Conservation (phyloP, 2,797 vertebrate genomes). For the Austrolebias charrua region DNA sequence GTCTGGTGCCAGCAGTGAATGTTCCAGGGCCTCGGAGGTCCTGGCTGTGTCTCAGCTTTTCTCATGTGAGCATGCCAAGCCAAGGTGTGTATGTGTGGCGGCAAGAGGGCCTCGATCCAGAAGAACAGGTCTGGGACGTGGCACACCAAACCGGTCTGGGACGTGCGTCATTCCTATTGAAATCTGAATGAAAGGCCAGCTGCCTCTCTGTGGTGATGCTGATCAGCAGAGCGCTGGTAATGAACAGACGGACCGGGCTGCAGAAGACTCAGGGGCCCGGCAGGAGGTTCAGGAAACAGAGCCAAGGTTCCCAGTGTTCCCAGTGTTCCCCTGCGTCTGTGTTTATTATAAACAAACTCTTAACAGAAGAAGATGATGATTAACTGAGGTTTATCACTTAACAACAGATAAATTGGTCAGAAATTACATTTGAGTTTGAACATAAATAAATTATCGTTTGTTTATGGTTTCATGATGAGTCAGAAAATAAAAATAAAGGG, state of each 20-base stretch:
- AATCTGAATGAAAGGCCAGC: constrained; percentile 58
- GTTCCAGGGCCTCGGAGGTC: constrained; percentile 18
- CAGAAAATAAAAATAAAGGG: too few relatives aligned
- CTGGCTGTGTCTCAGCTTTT: constrained; percentile 39
- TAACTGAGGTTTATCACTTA: too few relatives aligned
- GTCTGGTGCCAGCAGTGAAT: constrained; percentile 12
- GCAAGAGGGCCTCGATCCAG: constrained; percentile 48
- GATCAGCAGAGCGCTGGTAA: constrained; percentile 60
- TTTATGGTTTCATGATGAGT: too few relatives aligned
- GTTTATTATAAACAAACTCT: neutral
- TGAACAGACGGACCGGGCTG: constrained; percentile 42
- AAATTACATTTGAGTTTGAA: too few relatives aligned
- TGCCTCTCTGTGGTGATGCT: constrained; percentile 49
- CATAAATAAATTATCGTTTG: too few relatives aligned
- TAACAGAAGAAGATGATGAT: too few relatives aligned
- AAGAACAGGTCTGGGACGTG: constrained; percentile 47
- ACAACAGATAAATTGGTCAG: too few relatives aligned
- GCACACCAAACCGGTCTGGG: constrained; percentile 45
- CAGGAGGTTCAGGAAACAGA: constrained; percentile 19
- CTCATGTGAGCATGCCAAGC: constrained; percentile 33
- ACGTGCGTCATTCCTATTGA: constrained; percentile 74
- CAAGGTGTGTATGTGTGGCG: constrained; percentile 19
- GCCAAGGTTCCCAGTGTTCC: constrained; percentile 38
- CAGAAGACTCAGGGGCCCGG: constrained; percentile 19
- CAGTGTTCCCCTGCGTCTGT: constrained; percentile 4